Percentiles rank a stretch among this genome's conserved stretches.
phyloP scores from a whole-genome alignment of 2,797 vertebrate species.

The Tiaroga cobitis region DNA sequence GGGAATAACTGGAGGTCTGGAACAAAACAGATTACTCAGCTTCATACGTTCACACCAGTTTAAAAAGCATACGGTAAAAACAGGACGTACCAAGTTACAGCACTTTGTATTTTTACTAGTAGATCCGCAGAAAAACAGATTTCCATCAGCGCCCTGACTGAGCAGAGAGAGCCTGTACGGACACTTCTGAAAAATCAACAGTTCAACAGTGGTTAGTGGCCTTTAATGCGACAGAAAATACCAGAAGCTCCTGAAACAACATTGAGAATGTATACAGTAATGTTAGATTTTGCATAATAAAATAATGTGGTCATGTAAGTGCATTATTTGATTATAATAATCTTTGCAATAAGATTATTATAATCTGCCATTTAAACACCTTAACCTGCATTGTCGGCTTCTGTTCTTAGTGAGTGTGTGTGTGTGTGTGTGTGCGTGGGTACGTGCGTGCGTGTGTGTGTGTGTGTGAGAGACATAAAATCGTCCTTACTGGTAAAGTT shows the following conservation, averaged over 20 bases:
- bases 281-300: not conserved
- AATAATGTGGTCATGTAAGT: not conserved
- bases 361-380: too few relatives aligned
- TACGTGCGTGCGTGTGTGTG: not conserved
- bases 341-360: too few relatives aligned
- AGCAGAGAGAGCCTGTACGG: slow-evolving; percentile 61
- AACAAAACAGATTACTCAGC: not conserved
- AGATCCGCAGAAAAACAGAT: slow-evolving; percentile 66
- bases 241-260: too few relatives aligned
- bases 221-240: not conserved
- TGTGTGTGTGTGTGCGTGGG: too few relatives aligned
- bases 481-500: not conserved
- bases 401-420: not conserved
- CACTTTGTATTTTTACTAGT: not conserved
- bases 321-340: too few relatives aligned
- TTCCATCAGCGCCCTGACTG: slow-evolving; percentile 31
- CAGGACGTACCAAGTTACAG: slow-evolving; percentile 67
- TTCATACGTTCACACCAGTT: not conserved
- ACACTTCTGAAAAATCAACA: slow-evolving; percentile 57
- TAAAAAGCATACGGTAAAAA: not conserved
- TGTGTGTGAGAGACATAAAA: not conserved
- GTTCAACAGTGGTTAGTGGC: not conserved
- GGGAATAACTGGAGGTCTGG: not conserved
- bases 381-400: too few relatives aligned
- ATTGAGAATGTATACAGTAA: not conserved